Conservation (phyloP, 2,888 invertebrate species). For the Aproaerema taeniolella region DNA sequence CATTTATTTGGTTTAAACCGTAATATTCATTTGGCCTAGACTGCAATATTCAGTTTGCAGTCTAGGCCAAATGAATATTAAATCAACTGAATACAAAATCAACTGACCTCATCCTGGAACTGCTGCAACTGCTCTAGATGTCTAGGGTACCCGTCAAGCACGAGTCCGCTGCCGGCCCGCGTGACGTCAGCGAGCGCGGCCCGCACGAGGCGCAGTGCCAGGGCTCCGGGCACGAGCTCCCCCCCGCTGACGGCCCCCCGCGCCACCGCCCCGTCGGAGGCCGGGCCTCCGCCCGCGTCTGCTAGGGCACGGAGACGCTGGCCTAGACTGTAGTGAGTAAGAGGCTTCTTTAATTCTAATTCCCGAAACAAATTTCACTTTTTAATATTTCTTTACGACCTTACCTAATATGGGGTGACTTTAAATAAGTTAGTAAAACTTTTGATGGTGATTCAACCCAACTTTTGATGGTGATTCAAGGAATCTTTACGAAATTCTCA, state of each 20-base stretch:
- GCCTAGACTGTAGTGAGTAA: slow-evolving; percentile 82
- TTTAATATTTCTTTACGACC: no score
- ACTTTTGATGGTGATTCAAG: no score
- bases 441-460: no score
- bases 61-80: no score
- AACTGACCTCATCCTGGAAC: slow-evolving; percentile 90
- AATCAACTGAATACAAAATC: background rate
- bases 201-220: slow-evolving; percentile 86
- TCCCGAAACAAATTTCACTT: no score
- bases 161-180: slow-evolving; percentile 84
- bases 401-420: no score
- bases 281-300: slow-evolving; percentile 79
- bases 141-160: slow-evolving; percentile 96
- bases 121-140: slow-evolving; percentile 91
- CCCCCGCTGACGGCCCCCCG: slow-evolving; percentile 85
- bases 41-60: no score
- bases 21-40: no score
- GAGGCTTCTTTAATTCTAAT: no score
- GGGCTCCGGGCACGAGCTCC: slow-evolving; percentile 88
- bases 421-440: no score
- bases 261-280: slow-evolving; percentile 81
- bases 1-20: no score
- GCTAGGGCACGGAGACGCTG: slow-evolving; percentile 85
- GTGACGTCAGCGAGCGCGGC: slow-evolving; percentile 78
- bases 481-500: no score